Conservation (phyloP, 2,888 invertebrate species). For the Hydropsyche betteni region DNA sequence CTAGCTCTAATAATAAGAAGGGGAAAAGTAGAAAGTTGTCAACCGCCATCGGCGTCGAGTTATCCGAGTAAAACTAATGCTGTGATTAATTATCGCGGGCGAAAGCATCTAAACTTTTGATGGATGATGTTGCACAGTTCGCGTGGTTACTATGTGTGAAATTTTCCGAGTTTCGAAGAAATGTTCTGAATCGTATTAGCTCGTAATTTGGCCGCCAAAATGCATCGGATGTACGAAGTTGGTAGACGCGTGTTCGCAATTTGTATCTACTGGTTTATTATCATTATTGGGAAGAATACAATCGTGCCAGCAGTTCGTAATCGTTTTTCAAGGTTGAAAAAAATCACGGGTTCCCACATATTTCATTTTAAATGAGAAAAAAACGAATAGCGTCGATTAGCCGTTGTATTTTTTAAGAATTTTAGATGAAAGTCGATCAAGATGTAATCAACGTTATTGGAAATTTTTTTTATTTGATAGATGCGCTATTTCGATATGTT, state of each 20-base stretch:
- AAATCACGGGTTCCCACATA: conserved; percentile 1
- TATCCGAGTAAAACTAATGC: conserved; percentile 2
- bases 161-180: too few species aligned
- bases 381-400: neutral
- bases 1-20: neutral
- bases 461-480: conserved; percentile 1
- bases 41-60: conserved; percentile 2
- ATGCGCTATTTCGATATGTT: neutral
- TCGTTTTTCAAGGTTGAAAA: conserved; percentile 18
- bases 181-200: too few species aligned
- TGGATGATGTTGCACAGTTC: conserved; percentile 9
- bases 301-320: neutral
- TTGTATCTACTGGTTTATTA: too few species aligned
- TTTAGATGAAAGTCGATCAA: neutral
- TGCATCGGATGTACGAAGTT: too few species aligned
- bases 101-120: conserved; percentile 15
- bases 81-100: conserved; percentile 13
- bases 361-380: neutral
- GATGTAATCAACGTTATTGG: conserved; percentile 5
- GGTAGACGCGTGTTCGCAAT: too few species aligned
- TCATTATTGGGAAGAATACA: too few species aligned
- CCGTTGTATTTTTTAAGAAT: neutral
- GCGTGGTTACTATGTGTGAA: too few species aligned
- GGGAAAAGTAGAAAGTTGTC: conserved; percentile 20
- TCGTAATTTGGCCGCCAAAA: too few species aligned